Percentiles rank a stretch among this genome's conserved stretches.
These are phyloP conservation scores for Remorina albescens DNA, from an alignment of 2,797 vertebrate genomes.

Conservation along the genomic window DNA sequence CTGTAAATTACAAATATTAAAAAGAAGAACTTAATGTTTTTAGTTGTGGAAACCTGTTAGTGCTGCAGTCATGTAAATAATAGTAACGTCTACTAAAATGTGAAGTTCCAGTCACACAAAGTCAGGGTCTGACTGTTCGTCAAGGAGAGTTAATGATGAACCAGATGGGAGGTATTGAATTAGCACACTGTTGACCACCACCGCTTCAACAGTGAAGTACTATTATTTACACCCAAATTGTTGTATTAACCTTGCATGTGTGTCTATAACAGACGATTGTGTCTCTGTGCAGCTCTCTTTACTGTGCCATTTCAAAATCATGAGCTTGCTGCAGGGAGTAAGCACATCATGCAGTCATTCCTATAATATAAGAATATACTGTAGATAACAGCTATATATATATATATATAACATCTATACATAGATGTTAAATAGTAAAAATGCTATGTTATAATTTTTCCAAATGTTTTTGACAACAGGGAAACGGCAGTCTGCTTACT, in stretches of 20 bases:
- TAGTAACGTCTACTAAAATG: conserved; percentile 53
- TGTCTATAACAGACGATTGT: conserved; percentile 47
- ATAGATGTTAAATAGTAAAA: conserved; percentile 26
- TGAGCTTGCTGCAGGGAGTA: conserved; percentile 29
- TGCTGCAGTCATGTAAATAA: conserved; percentile 50
- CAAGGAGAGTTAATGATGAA: conserved; percentile 15
- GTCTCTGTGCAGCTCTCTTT: conserved; percentile 62
- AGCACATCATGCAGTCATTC: conserved; percentile 71
- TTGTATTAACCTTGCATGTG: conserved; percentile 60
- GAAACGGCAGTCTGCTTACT: conserved; percentile 3
- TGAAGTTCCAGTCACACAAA: conserved; percentile 35
- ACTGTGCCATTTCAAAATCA: conserved; percentile 53
- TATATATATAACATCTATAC: conserved; percentile 58
- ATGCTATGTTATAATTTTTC: conserved; percentile 30
- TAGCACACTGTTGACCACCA: background rate
- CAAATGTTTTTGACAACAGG: conserved; percentile 21
- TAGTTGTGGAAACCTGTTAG: conserved; percentile 49
- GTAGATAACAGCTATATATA: conserved; percentile 70
- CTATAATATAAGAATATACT: conserved; percentile 36
- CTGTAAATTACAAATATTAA: conserved; percentile 40
- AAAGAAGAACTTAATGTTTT: conserved; percentile 35
- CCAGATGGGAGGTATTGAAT: background rate
- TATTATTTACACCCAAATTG: conserved; percentile 24
- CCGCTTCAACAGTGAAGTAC: conserved; percentile 18
- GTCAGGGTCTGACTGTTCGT: background rate